Evolutionary conservation across 2,113 vertebrate genomes (phyloP), one percentile per base, ranked within the genome.

Genomic region (Eleginops maclovinus): DNA sequence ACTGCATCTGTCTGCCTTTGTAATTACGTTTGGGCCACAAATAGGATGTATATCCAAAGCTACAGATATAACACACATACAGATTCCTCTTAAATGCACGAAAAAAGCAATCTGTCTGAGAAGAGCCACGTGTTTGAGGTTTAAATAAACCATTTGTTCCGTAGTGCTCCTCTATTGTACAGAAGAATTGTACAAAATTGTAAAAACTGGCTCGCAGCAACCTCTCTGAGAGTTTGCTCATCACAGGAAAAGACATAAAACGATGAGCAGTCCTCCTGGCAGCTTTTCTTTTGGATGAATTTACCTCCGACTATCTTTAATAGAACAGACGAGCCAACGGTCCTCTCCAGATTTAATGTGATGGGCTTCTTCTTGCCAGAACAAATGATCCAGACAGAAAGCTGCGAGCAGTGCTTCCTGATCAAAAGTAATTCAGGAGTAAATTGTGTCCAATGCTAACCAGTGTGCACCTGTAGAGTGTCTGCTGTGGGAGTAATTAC

Each of bases 261-360:
- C 3, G 21, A 13, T 24, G 17, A 66, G 40, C 0, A 14, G 55
- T 46, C 46, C 72, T 16, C 3, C 72, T 28, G 47, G 71, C 41
- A 72, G 51, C 54, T 61, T 31, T 43, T 47, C 60, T 72, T 74
- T 76, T 64, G 7, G 61, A 82, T 79, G 43, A 15, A 62, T 86
- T 65, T 75, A 56, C 6, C 77, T 44, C 64, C 16, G 17, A 7
- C 56, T 13, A 4, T 22, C 11, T 64, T 22, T 43, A n/a, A 14
- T 64, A 43, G 49, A 69, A 65, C 31, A 22, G 16, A 7, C 44
- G 36, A 46, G 9, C 22, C 22, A 49, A 50, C 64, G 21, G 9
- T 28, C 54, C n/a, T 50, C 41, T 56, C 49, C 16, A 72, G 19
- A 49, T 74, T 65, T 13, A 36, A 19, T 11, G 7, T 28, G 22